Evolutionary conservation across 2,113 vertebrate genomes (phyloP), one percentile per base, ranked within the genome.

Genomic region (Lophius piscatorius): DNA sequence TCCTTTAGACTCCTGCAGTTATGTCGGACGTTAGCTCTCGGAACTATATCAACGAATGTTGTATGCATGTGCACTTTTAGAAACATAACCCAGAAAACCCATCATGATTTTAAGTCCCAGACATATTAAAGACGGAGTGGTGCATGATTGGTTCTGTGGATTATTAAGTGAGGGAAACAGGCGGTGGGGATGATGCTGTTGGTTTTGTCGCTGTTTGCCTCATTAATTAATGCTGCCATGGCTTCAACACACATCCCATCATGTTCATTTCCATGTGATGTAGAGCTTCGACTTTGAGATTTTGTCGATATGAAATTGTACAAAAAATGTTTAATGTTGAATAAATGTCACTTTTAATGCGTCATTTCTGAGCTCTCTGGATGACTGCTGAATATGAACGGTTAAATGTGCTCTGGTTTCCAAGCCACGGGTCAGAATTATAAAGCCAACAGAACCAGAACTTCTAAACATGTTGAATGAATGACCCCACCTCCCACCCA

Each of bases 311-410:
- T 87, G 57, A 78, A 76, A 78, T 63, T 88, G 85, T 90, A 89
- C 87, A 87, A 73, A 85, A 80, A 78, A 67, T 17, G n/a, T 79
- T 74, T 76, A 70, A 67, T 83, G 86, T 91, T 84, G 66, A 91
- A 89, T 92, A 91, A 91, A 92, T 88, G 78, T 91, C 82, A 89
- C 87, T 84, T 87, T 83, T 64, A 85, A 84, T 79, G 74, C 51
- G 9, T 69, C 18, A 21, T 39, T 5, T 39, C 11, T 36, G 20
- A 23, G 11, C 65, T 8, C 14, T 73, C 31, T 66, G 17, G 16
- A 36, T 16, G 14, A 41, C 35, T 17, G 1, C 6, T 12, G 40
- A 10, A n/a, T n/a, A n/a, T 38, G n/a, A 38, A 38, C 11, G 34
- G 3, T 21, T 5, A 20, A 8, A 24, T 4, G 4, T 12, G 44